Evolutionary conservation across 2,113 vertebrate species (phyloP), one percentile per base, ranked within the genome.

Genomic region (Tachuris rubrigastra): DNA sequence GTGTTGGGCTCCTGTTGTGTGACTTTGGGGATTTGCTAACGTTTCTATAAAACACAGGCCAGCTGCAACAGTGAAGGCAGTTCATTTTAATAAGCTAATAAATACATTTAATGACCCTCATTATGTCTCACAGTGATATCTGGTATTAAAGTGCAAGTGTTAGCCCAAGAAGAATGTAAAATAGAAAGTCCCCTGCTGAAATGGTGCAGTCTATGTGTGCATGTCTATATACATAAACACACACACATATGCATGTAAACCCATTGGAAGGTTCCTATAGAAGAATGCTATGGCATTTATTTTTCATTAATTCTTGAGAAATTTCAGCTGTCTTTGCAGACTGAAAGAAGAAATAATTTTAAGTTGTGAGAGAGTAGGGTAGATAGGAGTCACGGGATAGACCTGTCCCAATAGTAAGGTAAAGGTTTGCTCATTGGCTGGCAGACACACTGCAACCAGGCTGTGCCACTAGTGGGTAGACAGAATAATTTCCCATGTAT

Each of bases 31-130:
- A 95, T 96, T 97, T 97, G 94, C 84, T 83, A 85, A 87, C 71
- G 74, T 96, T 95, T 93, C 95, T 97, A 96, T 97, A 96, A 97
- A 96, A 94, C 65, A 59, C 75, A 93, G 91, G 75, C 94, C 95
- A 97, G 96, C 95, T 97, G 96, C 96, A 96, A 84, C 81, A 90
- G 95, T 68, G 91, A 96, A 95, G 72, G 95, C 92, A 93, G 92
- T 91, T 96, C 87, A 83, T 71, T 95, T 97, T 96, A 96, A 97
- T 96, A 96, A 95, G 95, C 86, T 95, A 97, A 97, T 97, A 97
- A 97, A 96, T 96, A 95, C 73, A 85, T 95, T 95, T 95, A 97
- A 97, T 93, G 96, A 83, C 90, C 82, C 95, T 97, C 95, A 96
- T 97, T 97, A 96, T 96, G 89, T 95, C 95, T 97, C 3, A 8